Evolutionary conservation across 2,888 invertebrate genomes (phyloP), one percentile per base, ranked within the genome.

Genomic region (Polydrusus cervinus): DNA sequence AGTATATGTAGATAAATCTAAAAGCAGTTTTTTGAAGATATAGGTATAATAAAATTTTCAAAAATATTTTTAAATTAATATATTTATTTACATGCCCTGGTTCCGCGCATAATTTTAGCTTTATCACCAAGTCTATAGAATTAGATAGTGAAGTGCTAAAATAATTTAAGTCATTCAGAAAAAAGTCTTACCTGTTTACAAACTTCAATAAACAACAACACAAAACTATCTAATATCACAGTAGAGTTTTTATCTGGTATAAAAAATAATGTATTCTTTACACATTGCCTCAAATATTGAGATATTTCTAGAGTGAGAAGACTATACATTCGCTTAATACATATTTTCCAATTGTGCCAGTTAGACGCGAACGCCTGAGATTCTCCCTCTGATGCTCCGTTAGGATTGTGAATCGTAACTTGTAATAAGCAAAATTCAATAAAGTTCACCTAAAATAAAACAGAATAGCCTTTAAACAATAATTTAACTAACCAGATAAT

Each of bases 391-490:
- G 71, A 76, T 2, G 82, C 85, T 20, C 90, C 89, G 68, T 85
- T 84, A 0, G 90, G 90, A 83, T 89, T 88, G 82, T 91, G 91
- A 38, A 89, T 82, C 77, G 86, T 83, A 13, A 90, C 79, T 84
- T 90, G 89, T n/a, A 90, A 82, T 5, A 88, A 80, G 18, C 89
- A 84, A 78, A 90, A 87, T 75, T 89, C 87, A 55, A 89, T 87
- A 60, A 90, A 85, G 66, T 86, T 84, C 40, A 83, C 80, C 86
- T 87, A 75, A 51, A 84, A 82, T 18, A 61, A 65, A 62, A 13
- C 25, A 40, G n/a, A 73, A 60, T 49, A 18, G 18, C 11, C 20
- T 8, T 0, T 10, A 6, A 1, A 40, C 25, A 25, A 25, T 5
- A 25, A n/a, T n/a, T n/a, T n/a, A n/a, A n/a, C n/a, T 25, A 25